Evolutionary conservation across 2,888 invertebrate species (phyloP).

Genomic region (Rhingia rostrata): DNA sequence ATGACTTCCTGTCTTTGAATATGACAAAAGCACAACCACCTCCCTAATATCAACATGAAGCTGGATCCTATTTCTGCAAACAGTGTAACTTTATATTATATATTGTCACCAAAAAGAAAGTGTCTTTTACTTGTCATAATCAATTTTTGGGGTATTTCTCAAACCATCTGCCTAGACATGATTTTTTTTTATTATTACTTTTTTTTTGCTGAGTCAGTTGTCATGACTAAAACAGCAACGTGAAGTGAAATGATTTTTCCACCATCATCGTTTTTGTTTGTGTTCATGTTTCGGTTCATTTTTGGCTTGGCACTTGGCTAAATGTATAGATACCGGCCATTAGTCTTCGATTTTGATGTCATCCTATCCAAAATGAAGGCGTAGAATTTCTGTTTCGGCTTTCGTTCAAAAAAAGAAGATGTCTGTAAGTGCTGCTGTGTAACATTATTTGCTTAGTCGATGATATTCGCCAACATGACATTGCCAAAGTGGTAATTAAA

Average conservation of each 20-base stretch:
- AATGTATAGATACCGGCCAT: conserved; percentile 34
- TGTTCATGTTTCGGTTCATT: conserved; percentile 9
- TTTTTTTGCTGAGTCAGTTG: conserved; percentile 39
- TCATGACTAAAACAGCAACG: conserved; percentile 35
- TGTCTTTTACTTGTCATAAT: too few species aligned
- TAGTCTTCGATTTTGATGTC: conserved; percentile 35
- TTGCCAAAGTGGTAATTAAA: conserved; percentile 51
- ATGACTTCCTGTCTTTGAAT: too few species aligned
- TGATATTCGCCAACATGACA: conserved; percentile 30
- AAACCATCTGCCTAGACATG: conserved; percentile 1
- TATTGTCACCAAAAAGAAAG: too few species aligned
- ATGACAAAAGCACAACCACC: too few species aligned
- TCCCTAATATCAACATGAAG: too few species aligned
- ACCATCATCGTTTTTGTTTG: conserved; percentile 14
- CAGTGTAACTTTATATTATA: too few species aligned
- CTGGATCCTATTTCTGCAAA: too few species aligned
- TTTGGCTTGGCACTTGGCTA: conserved; percentile 1
- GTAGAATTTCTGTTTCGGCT: conserved; percentile 13
- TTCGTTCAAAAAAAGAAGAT: not conserved
- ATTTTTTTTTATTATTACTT: not conserved
- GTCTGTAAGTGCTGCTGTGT: conserved; percentile 26
- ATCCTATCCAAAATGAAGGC: conserved; percentile 28
- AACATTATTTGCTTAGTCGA: conserved; percentile 43
- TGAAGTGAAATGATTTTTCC: conserved; percentile 18
- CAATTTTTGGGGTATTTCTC: too few species aligned